Conservation (phyloP, 2,888 invertebrate species). For the Galeopsomyia nigrocyanea region DNA sequence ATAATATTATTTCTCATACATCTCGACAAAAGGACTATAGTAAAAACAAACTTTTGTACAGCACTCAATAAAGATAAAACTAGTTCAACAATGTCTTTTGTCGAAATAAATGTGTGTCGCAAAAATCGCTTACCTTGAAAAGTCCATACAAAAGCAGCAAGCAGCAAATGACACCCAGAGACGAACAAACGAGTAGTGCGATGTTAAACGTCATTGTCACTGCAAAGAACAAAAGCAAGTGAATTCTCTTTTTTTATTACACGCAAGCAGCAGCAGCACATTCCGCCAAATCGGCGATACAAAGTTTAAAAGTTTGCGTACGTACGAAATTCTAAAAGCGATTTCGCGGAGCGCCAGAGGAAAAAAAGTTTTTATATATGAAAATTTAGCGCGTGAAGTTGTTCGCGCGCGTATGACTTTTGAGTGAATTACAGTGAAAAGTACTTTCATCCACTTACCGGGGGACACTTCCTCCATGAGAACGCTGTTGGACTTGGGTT, state of each 20-base stretch:
- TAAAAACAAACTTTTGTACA: too few relatives aligned
- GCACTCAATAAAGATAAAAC: not conserved
- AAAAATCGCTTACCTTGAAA: slow-evolving; percentile 73
- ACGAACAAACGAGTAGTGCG: slow-evolving; percentile 77
- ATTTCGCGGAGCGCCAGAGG: too few relatives aligned
- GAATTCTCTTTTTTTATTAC: too few relatives aligned
- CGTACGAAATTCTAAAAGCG: not conserved
- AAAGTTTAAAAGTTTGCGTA: too few relatives aligned
- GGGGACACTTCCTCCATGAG: slow-evolving; percentile 69
- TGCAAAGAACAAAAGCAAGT: slow-evolving; percentile 62
- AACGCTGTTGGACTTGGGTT: slow-evolving; percentile 66
- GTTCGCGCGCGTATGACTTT: not conserved
- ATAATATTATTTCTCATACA: too few relatives aligned
- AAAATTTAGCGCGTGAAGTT: too few relatives aligned
- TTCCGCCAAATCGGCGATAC: too few relatives aligned
- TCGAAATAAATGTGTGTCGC: not conserved
- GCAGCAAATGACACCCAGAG: slow-evolving; percentile 78
- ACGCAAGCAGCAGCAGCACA: too few relatives aligned
- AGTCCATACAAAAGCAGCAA: slow-evolving; percentile 78
- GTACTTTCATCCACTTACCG: slow-evolving; percentile 64
- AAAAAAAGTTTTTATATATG: too few relatives aligned
- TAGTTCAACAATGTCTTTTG: not conserved
- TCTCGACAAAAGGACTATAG: too few relatives aligned
- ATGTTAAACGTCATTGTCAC: slow-evolving; percentile 82
- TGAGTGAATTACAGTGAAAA: slow-evolving; percentile 11